These are phyloP conservation scores for Pseudolycoriella hygida DNA, from an alignment of 2,888 invertebrate genomes.

Conservation along the genomic window DNA sequence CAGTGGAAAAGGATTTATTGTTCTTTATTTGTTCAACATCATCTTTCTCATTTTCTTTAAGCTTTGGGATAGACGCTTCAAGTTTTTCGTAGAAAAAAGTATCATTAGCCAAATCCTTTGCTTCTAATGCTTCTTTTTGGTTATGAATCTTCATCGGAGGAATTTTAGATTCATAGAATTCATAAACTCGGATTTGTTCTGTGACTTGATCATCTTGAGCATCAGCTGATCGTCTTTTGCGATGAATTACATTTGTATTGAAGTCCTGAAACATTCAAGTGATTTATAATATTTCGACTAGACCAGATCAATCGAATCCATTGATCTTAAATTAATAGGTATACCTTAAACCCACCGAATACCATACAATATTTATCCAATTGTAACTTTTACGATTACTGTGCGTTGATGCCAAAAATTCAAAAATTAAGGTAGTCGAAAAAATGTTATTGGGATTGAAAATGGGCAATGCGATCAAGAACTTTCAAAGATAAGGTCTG, in stretches of 20 bases:
- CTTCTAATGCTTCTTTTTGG: conserved; percentile 7
- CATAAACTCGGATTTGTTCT: conserved; percentile 5
- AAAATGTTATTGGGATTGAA: too few relatives aligned
- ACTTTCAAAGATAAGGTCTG: too few relatives aligned
- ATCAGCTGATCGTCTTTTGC: conserved; percentile 3
- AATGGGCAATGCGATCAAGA: too few relatives aligned
- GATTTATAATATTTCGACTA: too few relatives aligned
- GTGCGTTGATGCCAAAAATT: too few relatives aligned
- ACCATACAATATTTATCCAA: too few relatives aligned
- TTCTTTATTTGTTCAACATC: conserved; percentile 1
- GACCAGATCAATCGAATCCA: too few relatives aligned
- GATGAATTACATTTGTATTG: background rate
- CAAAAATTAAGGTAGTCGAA: too few relatives aligned
- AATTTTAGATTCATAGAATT: conserved; percentile 5
- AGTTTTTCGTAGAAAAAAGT: conserved; percentile 7
- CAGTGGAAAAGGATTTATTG: background rate
- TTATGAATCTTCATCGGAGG: background rate
- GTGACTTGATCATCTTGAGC: conserved; percentile 3
- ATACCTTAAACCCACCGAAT: too few relatives aligned
- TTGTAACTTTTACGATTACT: too few relatives aligned
- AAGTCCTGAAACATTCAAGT: background rate
- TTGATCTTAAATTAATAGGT: too few relatives aligned
- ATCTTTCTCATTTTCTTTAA: background rate
- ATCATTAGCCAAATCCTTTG: conserved; percentile 11
- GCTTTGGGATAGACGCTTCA: conserved; percentile 3